Percentiles rank a stretch among this genome's conserved stretches.
phyloP scores from a whole-genome alignment of 2,797 vertebrate genomes.

The Poeciliopsis infans region DNA sequence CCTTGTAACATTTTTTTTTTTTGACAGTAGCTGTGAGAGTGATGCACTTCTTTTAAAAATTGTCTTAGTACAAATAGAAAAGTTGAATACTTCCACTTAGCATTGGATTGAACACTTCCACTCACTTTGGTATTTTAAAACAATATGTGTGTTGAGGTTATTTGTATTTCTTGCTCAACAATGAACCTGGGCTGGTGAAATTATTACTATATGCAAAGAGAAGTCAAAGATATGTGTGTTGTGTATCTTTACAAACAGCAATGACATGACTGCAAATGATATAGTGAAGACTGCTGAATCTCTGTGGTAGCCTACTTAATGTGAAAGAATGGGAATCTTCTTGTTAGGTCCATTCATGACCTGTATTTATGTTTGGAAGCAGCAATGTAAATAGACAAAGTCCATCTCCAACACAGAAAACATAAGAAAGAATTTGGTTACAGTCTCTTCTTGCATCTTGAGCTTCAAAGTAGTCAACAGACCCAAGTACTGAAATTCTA shows the following conservation, averaged over 20 bases:
- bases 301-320: constrained; percentile 77
- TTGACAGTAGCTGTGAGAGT: constrained; percentile 24
- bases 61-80: background rate
- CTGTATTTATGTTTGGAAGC: constrained; percentile 72
- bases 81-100: constrained; percentile 1
- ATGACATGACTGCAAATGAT: constrained; percentile 66
- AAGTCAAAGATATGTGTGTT: constrained; percentile 54
- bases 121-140: constrained; percentile 5
- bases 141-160: background rate
- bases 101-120: constrained; percentile 5
- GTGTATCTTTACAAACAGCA: constrained; percentile 58
- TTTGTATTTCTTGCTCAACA: constrained; percentile 36
- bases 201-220: constrained; percentile 83
- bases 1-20: constrained; percentile 29
- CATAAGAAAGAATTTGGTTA: constrained; percentile 46
- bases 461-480: constrained; percentile 10
- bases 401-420: constrained; percentile 37
- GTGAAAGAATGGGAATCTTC: constrained; percentile 76
- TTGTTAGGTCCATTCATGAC: constrained; percentile 65
- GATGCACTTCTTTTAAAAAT: background rate
- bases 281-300: constrained; percentile 68
- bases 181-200: constrained; percentile 59
- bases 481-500: constrained; percentile 3
- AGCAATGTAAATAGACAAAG: constrained; percentile 66
- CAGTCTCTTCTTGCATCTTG: constrained; percentile 8